A percentile compares a stretch with the other conserved stretches of the same genome.
Evolutionary conservation across 2,888 invertebrate species (phyloP).

Genomic region (Idaea dimidiata): DNA sequence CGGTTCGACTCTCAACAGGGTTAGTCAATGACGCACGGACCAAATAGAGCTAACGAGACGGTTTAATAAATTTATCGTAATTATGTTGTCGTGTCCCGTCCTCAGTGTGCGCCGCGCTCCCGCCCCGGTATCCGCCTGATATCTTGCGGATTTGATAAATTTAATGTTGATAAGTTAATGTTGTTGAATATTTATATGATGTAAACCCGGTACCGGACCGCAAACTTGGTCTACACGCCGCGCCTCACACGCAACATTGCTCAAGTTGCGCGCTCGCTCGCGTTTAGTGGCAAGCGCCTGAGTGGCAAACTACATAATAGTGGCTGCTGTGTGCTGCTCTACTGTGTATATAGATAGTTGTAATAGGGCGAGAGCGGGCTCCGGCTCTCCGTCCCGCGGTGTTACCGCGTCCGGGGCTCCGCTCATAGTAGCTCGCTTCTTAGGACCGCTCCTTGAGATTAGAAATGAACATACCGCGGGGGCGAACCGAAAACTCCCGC

Average conservation of each 20-base stretch:
- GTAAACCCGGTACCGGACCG: slow-evolving; percentile 29
- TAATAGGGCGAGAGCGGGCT: slow-evolving; percentile 34
- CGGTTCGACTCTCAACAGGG: slow-evolving; percentile 60
- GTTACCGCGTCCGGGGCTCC: slow-evolving; percentile 34
- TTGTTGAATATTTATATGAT: slow-evolving; percentile 49
- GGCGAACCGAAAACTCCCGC: slow-evolving; percentile 21
- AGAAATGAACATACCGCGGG: slow-evolving; percentile 37
- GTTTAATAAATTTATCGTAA: slow-evolving; percentile 47
- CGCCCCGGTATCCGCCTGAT: slow-evolving; percentile 7
- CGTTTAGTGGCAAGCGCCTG: slow-evolving; percentile 45
- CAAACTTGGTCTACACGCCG: slow-evolving; percentile 33
- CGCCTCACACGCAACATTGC: slow-evolving; percentile 55
- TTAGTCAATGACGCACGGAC: slow-evolving; percentile 67
- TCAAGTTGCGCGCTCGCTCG: slow-evolving; percentile 57
- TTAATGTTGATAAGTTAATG: slow-evolving; percentile 40
- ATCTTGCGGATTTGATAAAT: slow-evolving; percentile 14
- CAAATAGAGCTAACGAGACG: slow-evolving; percentile 42
- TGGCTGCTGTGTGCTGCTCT: slow-evolving; percentile 23
- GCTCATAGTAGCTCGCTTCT: slow-evolving; percentile 54
- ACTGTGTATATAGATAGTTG: slow-evolving; percentile 28
- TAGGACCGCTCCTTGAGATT: slow-evolving; percentile 59
- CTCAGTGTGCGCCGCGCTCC: slow-evolving; percentile 45
- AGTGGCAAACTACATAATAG: slow-evolving; percentile 31
- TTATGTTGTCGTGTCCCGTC: slow-evolving; percentile 54
- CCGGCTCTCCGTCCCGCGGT: slow-evolving; percentile 46